Base-by-base conservation (phyloP, 2,888 invertebrate species). In the Lasius fuliginosus region DNA sequence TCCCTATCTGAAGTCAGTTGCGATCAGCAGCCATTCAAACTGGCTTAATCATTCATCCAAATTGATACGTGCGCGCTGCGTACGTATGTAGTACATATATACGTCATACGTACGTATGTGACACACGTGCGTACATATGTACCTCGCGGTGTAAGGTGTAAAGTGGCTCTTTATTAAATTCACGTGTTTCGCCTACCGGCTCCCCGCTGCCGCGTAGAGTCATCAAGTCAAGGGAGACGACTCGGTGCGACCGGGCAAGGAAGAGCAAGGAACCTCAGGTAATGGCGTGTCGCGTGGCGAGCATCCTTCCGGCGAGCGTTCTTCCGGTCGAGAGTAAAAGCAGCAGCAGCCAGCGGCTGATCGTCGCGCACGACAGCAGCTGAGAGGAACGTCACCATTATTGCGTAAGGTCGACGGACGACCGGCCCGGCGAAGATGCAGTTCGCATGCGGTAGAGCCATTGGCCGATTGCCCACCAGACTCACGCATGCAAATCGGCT, bases 381-480 rank as follows among this genome's bases (percentile, higher is more conserved):
- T 83, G 82, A 85, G 86, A 58, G 85, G 71, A 65, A 79, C 74
- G 83, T 40, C 76, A 89, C 82, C 86, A 93, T 5, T 92, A 92
- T 93, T 93, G 93, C 92, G 79, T 92, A 92, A 92, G 92, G 89
- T 83, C 88, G 15, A n/a, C 67, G 46, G 67, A 86, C 84, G 82
- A 86, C 87, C 46, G 58, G 33, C 46, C 15, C 18, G 33, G 69
- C 46, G 36, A 81, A 58, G 91, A 95, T 95, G 94, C n/a, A n/a
- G n/a, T 93, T 95, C 88, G 93, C 93, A 86, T 94, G 90, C 87
- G 91, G 93, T 74, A 93, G 92, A 92, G 90, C 92, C 83, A 92
- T 94, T 87, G 92, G 93, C 84, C 93, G 92, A 87, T 88, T 94
- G 85, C 92, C 93, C 83, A 90, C 93, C 33, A 91, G 92, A 82